phyloP scores from a whole-genome alignment of 2,888 invertebrate genomes.

The Isoperla grammatica region DNA sequence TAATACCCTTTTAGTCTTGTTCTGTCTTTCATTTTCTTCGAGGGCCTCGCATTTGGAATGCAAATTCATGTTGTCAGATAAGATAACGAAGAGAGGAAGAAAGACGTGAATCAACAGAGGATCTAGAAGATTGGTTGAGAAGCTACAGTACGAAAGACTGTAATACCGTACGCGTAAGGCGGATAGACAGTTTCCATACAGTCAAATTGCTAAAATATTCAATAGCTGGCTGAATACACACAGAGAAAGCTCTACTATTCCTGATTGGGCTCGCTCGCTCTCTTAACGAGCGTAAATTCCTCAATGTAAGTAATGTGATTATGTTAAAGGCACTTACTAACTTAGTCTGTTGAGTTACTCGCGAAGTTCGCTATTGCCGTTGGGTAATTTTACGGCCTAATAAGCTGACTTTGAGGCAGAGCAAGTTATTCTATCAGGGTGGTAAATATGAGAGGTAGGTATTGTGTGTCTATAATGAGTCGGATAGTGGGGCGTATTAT shows the following conservation, averaged over 20 bases:
- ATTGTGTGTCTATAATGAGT: no score
- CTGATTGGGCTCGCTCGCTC: slow-evolving; percentile 17
- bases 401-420: slow-evolving; percentile 13
- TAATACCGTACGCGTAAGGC: background rate
- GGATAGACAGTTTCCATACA: background rate
- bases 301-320: slow-evolving; percentile 15
- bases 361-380: background rate
- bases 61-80: slow-evolving; percentile 29
- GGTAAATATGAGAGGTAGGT: background rate
- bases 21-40: slow-evolving; percentile 15
- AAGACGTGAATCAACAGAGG: slow-evolving; percentile 26
- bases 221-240: slow-evolving; percentile 10
- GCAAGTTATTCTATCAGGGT: slow-evolving; percentile 10
- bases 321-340: slow-evolving; percentile 5
- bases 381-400: slow-evolving; percentile 16
- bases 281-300: background rate
- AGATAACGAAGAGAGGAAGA: slow-evolving; percentile 22
- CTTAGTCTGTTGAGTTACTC: no score
- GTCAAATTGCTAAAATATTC: slow-evolving; percentile 18
- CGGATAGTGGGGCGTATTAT: no score
- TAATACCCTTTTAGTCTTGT: slow-evolving; percentile 17
- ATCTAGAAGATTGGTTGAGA: slow-evolving; percentile 13
- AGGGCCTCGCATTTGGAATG: slow-evolving; percentile 24
- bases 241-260: slow-evolving; percentile 1
- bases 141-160: background rate